Base-by-base conservation (phyloP, 2,888 invertebrate species). In the Erebia palarica region DNA sequence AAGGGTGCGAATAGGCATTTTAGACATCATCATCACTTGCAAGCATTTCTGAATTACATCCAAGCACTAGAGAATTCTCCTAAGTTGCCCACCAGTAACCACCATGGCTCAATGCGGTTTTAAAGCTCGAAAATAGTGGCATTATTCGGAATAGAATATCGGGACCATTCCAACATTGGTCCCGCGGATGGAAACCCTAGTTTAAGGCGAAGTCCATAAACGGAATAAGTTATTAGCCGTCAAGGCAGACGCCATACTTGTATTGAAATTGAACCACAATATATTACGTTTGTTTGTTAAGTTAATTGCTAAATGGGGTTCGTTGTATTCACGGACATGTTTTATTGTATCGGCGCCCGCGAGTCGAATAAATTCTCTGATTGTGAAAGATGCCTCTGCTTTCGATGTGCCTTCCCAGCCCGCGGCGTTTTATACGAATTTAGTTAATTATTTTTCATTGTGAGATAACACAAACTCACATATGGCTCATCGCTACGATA, bases 271-370 rank as follows among this genome's bases (percentile, higher is more conserved):
- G 89, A 92, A 88, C 85, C 85, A 91, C 89, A 90, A 92, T 93
- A 92, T 92, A 93, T 93, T 92, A 93, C 87, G 83, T 92, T 92
- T 93, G 93, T 93, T 93, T 93, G 93, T 93, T 91, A 91, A 92
- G 93, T 93, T 93, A 93, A 93, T 93, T 93, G 91, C 89, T 92
- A 91, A 93, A 92, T 89, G 89, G 88, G 82, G 84, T 82, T 92
- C 92, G 92, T 93, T 93, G 91, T 87, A 81, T 84, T 82, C 85
- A 82, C 84, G 84, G 84, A 85, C 83, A 86, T 90, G 88, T 87
- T 89, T 91, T 90, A 90, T 90, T 87, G 84, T 82, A 82, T 83
- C 85, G 84, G 82, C 82, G 83, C 83, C 83, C 80, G 81, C 80
- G 77, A 77, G 74, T 79, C 77, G 80, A 85, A 86, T 89, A 88